Percentiles rank a stretch among this genome's conserved stretches.
Conservation (phyloP, 2,113 vertebrate species). For the Alosa alosa region DNA sequence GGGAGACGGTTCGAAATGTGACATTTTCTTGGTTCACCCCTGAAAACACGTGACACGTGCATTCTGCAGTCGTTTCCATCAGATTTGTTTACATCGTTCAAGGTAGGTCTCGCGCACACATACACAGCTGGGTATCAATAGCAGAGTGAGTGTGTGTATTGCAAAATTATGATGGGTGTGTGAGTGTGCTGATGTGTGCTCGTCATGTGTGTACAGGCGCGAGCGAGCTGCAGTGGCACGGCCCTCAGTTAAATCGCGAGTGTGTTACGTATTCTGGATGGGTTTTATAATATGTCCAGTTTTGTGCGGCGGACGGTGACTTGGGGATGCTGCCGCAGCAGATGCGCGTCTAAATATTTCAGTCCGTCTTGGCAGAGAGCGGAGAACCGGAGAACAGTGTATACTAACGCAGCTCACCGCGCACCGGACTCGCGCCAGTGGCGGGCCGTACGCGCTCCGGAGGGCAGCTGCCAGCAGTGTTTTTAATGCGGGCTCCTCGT, state of each 20-base stretch:
- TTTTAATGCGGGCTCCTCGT: no score
- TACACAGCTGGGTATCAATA: not conserved
- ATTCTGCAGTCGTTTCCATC: conserved; percentile 40
- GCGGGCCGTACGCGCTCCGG: no score
- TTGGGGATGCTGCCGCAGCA: not conserved
- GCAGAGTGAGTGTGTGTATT: not conserved
- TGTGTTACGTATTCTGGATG: not conserved
- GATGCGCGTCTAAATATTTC: conserved; percentile 4
- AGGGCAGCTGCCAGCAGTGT: no score
- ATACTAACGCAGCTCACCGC: no score
- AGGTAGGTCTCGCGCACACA: conserved; percentile 58
- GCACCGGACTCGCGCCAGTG: no score
- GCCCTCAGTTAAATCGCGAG: not conserved
- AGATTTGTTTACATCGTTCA: conserved; percentile 61
- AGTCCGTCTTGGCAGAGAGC: not conserved
- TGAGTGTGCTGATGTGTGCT: not conserved
- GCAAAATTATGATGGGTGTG: not conserved
- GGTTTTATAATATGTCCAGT: not conserved
- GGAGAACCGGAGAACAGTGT: no score
- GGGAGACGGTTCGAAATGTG: conserved; percentile 65
- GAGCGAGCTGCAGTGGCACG: not conserved
- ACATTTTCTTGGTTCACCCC: conserved; percentile 48
- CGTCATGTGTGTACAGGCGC: not conserved
- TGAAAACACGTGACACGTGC: conserved; percentile 46
- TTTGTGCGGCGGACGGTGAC: not conserved